These are phyloP conservation scores for Hippopotamus amphibius DNA, from an alignment of 2,113 vertebrate genomes.

Conservation along the genomic window DNA sequence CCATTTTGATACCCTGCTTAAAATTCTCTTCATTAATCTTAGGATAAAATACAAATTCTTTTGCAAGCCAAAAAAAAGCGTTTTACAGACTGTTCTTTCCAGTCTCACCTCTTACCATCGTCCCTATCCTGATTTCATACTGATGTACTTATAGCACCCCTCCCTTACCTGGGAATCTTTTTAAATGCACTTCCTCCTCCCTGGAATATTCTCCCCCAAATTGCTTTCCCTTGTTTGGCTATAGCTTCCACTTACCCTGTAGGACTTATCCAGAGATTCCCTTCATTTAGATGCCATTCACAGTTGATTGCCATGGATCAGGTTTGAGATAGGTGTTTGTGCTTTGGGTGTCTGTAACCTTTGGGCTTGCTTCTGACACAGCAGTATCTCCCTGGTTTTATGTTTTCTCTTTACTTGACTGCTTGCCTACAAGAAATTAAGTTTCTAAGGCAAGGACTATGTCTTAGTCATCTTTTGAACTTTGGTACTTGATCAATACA, in stretches of 20 bases:
- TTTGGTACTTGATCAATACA: constrained; percentile 27
- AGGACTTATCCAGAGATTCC: neutral
- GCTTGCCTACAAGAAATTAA: neutral
- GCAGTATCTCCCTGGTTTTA: neutral
- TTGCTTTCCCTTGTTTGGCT: neutral
- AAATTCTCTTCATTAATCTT: neutral
- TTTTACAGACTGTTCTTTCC: neutral
- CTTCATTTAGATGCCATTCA: neutral
- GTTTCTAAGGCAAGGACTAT: neutral
- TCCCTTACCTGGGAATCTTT: neutral
- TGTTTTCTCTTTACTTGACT: neutral
- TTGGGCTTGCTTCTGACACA: neutral
- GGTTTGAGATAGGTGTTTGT: neutral
- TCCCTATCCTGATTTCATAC: neutral
- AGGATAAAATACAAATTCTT: neutral
- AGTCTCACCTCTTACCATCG: neutral
- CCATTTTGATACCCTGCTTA: neutral
- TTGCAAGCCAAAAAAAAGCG: neutral
- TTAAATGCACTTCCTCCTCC: neutral
- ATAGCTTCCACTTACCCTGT: neutral
- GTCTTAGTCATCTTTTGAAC: neutral
- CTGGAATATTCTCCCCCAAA: neutral
- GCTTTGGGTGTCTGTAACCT: neutral
- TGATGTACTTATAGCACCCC: no score
- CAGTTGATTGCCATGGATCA: neutral